These are phyloP conservation scores for Pseudolaguvia tuberculata DNA, from an alignment of 2,113 vertebrate species.

Conservation along the genomic window DNA sequence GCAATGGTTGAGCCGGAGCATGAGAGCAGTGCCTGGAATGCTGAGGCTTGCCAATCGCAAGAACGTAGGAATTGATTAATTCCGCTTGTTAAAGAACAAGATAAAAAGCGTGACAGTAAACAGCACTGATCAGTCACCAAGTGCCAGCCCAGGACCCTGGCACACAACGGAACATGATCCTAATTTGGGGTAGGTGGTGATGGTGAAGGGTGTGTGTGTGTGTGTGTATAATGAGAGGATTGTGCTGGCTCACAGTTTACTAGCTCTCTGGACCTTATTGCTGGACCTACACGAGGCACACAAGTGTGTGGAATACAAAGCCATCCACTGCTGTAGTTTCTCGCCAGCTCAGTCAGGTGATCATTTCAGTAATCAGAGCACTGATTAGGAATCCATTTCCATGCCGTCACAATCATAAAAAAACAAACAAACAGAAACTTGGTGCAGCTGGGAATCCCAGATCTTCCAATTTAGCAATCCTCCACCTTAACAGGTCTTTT, in stretches of 20 bases:
- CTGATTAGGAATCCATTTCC: too few relatives aligned
- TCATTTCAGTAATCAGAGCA: too few relatives aligned
- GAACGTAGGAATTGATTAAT: conserved; percentile 90
- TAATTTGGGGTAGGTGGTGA: not conserved
- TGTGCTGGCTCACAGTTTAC: conserved; percentile 6
- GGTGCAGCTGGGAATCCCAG: too few relatives aligned
- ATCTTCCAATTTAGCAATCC: too few relatives aligned
- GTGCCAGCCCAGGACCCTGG: not conserved
- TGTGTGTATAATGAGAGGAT: conserved; percentile 13
- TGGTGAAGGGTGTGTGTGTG: not conserved
- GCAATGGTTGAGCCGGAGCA: conserved; percentile 63
- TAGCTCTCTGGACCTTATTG: not conserved
- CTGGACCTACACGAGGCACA: not conserved
- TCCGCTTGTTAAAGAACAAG: conserved; percentile 92
- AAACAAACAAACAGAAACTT: too few relatives aligned
- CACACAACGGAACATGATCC: conserved; percentile 21
- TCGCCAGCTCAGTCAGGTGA: too few relatives aligned
- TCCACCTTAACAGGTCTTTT: too few relatives aligned
- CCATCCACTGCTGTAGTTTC: too few relatives aligned
- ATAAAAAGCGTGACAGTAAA: conserved; percentile 95
- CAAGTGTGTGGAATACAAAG: not conserved
- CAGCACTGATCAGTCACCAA: conserved; percentile 53
- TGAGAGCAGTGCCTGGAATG: conserved; percentile 80
- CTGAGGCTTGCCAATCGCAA: conserved; percentile 67
- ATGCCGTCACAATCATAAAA: too few relatives aligned